phyloP scores from a whole-genome alignment of 2,888 invertebrate genomes.

The Octonoba sinensis region DNA sequence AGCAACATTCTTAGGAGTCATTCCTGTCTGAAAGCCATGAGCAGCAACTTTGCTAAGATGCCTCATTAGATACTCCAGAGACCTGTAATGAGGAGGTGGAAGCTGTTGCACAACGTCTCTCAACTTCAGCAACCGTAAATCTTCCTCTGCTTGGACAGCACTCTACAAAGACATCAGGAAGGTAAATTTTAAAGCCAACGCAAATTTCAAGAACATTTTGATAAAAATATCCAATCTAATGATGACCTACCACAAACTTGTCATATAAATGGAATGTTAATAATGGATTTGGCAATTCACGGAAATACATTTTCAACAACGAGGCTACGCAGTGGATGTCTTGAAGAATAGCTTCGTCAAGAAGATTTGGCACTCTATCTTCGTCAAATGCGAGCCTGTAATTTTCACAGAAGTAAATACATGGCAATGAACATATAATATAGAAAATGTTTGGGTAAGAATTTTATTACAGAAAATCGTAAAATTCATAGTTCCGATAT shows the following conservation, averaged over 20 bases:
- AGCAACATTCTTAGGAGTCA: constrained; percentile 97
- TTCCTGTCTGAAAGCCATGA: constrained; percentile 88
- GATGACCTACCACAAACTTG: constrained; percentile 80
- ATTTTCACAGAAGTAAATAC: background rate
- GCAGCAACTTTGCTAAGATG: constrained; percentile 92
- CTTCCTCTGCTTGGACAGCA: constrained; percentile 62
- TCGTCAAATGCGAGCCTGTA: constrained; percentile 84
- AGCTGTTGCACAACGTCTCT: constrained; percentile 91
- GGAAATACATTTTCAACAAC: constrained; percentile 95
- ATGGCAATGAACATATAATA: background rate
- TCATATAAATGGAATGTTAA: constrained; percentile 98
- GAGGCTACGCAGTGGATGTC: constrained; percentile 97
- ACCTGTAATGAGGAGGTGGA: constrained; percentile 97
- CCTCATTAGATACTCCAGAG: constrained; percentile 91
- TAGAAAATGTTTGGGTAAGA: background rate
- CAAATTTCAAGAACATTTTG: background rate
- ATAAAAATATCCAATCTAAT: background rate
- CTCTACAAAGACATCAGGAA: constrained; percentile 26
- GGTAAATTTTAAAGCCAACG: background rate
- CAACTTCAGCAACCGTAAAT: constrained; percentile 73
- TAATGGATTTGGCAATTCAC: constrained; percentile 96
- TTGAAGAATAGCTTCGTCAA: constrained; percentile 80
- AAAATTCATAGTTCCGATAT: too few species aligned
- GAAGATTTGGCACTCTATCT: constrained; percentile 86
- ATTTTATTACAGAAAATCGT: background rate